A percentile compares a stretch with the other conserved stretches of the same genome.
These are phyloP conservation scores for Tuta absoluta DNA, from an alignment of 2,888 invertebrate species.

Conservation along the genomic window DNA sequence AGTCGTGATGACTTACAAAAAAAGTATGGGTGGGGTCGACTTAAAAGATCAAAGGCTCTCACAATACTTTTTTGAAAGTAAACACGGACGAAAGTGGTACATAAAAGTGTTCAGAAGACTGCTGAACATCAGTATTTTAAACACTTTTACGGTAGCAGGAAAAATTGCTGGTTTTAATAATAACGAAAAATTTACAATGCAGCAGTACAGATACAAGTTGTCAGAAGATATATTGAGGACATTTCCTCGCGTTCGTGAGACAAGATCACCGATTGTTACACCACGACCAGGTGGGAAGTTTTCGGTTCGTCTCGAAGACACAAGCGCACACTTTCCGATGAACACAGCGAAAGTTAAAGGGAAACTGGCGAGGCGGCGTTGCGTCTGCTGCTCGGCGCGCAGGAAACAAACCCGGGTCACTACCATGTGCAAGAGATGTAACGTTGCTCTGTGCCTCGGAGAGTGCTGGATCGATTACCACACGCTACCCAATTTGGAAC, in stretches of 20 bases:
- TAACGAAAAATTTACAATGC: not conserved
- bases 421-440: no score
- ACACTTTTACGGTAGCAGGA: not conserved
- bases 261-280: no score
- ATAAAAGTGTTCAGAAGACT: constrained; percentile 31
- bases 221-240: not conserved
- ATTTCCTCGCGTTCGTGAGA: not conserved
- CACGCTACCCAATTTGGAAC: no score
- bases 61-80: constrained; percentile 33
- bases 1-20: constrained; percentile 25
- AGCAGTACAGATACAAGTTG: not conserved
- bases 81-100: constrained; percentile 33
- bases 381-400: no score
- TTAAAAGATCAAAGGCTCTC: constrained; percentile 31
- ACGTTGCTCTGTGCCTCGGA: no score
- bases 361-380: no score
- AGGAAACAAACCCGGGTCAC: no score
- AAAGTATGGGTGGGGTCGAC: not conserved
- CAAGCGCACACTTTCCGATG: no score
- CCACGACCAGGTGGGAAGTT: no score
- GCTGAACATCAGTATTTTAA: constrained; percentile 24
- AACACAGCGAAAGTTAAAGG: no score
- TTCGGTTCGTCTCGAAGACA: no score
- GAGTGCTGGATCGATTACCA: no score
- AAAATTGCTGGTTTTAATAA: not conserved